Conservation (phyloP, 2,888 invertebrate species). For the Branchinecta sandiegonensis region DNA sequence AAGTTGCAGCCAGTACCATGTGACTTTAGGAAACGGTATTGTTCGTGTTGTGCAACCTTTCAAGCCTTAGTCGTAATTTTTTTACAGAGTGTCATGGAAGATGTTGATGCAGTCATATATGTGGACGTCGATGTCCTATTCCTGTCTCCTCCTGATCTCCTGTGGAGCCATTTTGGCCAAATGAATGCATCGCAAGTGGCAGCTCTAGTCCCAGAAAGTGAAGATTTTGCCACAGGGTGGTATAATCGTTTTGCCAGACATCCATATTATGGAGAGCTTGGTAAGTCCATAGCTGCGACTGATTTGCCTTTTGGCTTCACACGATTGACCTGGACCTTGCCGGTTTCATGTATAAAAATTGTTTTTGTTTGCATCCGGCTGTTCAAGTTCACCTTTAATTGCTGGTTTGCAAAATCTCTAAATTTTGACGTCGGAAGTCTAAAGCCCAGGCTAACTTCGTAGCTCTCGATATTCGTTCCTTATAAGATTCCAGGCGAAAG, state of each 20-base stretch:
- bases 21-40: no score
- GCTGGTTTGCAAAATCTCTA: no score
- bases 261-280: slow-evolving; percentile 75
- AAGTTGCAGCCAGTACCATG: no score
- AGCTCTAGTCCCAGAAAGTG: slow-evolving; percentile 74
- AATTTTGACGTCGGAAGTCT: no score
- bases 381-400: no score
- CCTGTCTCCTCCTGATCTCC: slow-evolving; percentile 58
- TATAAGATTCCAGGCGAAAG: no score
- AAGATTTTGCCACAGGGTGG: slow-evolving; percentile 85
- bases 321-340: no score
- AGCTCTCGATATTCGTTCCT: no score
- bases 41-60: no score
- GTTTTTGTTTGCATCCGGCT: no score
- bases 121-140: slow-evolving; percentile 86
- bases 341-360: no score
- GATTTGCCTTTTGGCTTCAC: neutral
- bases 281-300: slow-evolving; percentile 35
- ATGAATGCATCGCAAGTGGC: slow-evolving; percentile 78
- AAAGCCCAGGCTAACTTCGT: no score
- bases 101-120: slow-evolving; percentile 73
- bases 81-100: slow-evolving; percentile 54
- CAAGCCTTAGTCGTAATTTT: slow-evolving; percentile 14
- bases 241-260: slow-evolving; percentile 89
- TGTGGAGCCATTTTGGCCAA: slow-evolving; percentile 64